Percentiles rank a stretch among this genome's conserved stretches.
Evolutionary conservation across 1,140 invertebrate species (phyloP).

Genomic region (Drosophila repleta): DNA sequence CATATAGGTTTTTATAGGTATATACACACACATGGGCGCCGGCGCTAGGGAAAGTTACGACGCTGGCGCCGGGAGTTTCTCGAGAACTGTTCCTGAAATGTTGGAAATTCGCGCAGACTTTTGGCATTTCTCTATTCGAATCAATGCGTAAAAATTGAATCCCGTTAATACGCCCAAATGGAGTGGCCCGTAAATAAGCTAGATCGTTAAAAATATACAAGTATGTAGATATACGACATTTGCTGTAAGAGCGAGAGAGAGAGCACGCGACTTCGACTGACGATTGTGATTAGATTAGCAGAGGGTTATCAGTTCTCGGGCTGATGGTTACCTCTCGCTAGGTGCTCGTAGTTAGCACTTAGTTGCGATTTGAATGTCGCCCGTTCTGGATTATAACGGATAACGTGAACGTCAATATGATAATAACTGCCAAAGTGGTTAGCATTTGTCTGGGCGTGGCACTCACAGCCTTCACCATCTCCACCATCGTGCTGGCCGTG

Average conservation of each 20-base stretch:
- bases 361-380: constrained; percentile 53
- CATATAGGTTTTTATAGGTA: too few relatives aligned
- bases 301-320: constrained; percentile 27
- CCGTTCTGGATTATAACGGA: constrained; percentile 52
- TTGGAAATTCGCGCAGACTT: constrained; percentile 71
- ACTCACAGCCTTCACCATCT: constrained; percentile 83
- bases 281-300: constrained; percentile 66
- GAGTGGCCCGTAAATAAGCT: constrained; percentile 59
- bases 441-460: constrained; percentile 69
- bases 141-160: constrained; percentile 35
- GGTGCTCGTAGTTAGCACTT: constrained; percentile 12
- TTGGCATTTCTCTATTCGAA: constrained; percentile 60
- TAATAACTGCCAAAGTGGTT: constrained; percentile 74
- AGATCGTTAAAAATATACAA: constrained; percentile 17
- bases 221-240: constrained; percentile 4
- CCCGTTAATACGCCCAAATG: constrained; percentile 19
- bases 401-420: constrained; percentile 37
- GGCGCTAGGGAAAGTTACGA: constrained; percentile 51
- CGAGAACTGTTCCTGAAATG: constrained; percentile 18
- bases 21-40: constrained; percentile 59
- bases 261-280: constrained; percentile 13
- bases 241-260: neutral
- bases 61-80: constrained; percentile 67
- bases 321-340: constrained; percentile 35
- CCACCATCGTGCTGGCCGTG: constrained; percentile 84